Conservation (phyloP, 2,113 vertebrate genomes). For the Porphyrio hochstetteri region DNA sequence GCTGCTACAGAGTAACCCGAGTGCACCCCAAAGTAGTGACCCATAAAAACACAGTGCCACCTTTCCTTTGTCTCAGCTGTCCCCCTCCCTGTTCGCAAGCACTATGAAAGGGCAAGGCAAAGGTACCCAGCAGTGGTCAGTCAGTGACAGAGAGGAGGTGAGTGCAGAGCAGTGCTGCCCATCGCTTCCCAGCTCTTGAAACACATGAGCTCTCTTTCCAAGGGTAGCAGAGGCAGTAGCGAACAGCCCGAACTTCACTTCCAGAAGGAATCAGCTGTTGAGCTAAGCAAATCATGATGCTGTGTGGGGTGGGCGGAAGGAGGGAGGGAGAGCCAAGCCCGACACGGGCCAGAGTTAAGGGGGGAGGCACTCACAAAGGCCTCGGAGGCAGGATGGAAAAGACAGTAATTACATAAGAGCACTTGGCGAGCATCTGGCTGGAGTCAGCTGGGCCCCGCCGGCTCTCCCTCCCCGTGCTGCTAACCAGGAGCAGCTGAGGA, state of each 20-base stretch:
- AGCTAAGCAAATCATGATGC: neutral
- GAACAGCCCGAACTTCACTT: slow-evolving; percentile 18
- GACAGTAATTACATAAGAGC: slow-evolving; percentile 68
- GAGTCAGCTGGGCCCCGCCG: slow-evolving; percentile 35
- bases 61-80: rapidly evolving
- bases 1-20: neutral
- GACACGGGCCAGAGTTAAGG: neutral
- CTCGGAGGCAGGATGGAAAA: slow-evolving; percentile 59
- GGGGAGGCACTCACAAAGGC: slow-evolving; percentile 20
- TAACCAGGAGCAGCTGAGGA: slow-evolving; percentile 63
- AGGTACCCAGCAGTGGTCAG: neutral
- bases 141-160: neutral
- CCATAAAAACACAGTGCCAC: neutral
- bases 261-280: slow-evolving; percentile 49
- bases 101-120: neutral
- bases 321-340: neutral
- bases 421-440: slow-evolving; percentile 54
- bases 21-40: neutral
- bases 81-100: neutral
- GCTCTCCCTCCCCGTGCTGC: neutral
- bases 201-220: neutral
- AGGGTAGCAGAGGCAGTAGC: neutral
- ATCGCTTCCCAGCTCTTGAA: neutral
- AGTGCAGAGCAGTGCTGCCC: neutral
- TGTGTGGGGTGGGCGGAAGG: neutral